phyloP scores from a whole-genome alignment of 2,113 vertebrate genomes.

The Marmota monax region DNA sequence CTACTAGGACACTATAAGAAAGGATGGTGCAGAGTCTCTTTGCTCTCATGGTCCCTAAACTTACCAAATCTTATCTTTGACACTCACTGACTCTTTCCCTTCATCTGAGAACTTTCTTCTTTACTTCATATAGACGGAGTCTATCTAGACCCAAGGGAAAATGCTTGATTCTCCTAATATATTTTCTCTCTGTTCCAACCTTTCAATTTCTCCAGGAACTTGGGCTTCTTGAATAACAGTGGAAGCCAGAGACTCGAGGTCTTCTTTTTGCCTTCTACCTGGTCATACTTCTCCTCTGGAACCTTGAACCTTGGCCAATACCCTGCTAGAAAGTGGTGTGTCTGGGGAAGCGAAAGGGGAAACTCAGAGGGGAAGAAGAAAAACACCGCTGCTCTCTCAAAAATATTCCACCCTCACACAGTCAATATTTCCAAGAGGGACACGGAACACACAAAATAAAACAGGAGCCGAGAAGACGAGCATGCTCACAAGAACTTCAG shows the following conservation, averaged over 20 bases:
- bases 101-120: background rate
- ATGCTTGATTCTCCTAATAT: background rate
- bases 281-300: background rate
- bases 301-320: background rate
- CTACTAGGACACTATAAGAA: background rate
- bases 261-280: background rate
- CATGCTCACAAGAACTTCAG: background rate
- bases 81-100: background rate
- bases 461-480: background rate
- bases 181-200: background rate
- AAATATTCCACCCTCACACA: background rate
- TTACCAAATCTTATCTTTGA: background rate
- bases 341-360: background rate
- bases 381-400: slow-evolving; percentile 6
- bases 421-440: background rate
- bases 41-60: background rate
- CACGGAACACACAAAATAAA: background rate
- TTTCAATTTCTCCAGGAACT: slow-evolving; percentile 26
- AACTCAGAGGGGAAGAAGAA: background rate
- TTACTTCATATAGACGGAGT: background rate
- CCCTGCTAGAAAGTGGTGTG: background rate
- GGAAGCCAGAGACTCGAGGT: background rate
- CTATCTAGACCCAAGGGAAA: background rate
- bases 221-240: background rate
- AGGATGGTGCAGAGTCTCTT: background rate